Conservation (phyloP, 2,113 vertebrate species). For the Mionectes macconnelli region DNA sequence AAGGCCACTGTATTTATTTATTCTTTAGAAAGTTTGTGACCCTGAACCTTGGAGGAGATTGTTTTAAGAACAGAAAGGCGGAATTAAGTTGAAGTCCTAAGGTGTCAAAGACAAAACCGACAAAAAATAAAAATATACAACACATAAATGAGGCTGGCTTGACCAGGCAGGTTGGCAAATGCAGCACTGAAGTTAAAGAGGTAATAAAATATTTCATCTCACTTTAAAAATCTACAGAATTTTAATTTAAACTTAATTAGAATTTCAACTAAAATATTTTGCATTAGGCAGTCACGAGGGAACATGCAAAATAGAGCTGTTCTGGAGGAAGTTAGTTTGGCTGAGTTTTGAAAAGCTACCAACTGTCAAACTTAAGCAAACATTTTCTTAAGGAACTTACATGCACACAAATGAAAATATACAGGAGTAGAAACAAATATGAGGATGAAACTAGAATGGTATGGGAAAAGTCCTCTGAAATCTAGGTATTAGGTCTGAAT, state of each 20-base stretch:
- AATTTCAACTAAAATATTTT: slow-evolving; percentile 47
- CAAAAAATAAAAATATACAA: not conserved
- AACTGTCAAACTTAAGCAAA: slow-evolving; percentile 5
- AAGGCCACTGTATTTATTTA: not conserved
- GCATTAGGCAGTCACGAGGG: slow-evolving; percentile 10
- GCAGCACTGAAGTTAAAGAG: slow-evolving; percentile 29
- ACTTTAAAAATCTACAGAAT: slow-evolving; percentile 52
- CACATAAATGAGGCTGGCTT: not conserved
- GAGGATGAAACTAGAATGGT: not conserved
- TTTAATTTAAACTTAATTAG: slow-evolving; percentile 67
- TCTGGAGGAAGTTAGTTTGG: slow-evolving; percentile 18
- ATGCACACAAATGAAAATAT: not conserved
- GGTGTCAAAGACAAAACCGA: not conserved
- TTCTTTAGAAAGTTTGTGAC: not conserved
- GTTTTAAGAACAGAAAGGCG: not conserved
- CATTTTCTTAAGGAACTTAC: not conserved
- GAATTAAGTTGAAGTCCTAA: not conserved
- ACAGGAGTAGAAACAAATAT: not conserved
- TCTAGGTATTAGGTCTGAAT: not conserved
- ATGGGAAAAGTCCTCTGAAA: not conserved
- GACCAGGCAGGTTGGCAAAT: not conserved
- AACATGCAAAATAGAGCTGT: slow-evolving; percentile 34
- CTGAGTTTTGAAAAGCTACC: slow-evolving; percentile 19
- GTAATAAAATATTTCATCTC: slow-evolving; percentile 6
- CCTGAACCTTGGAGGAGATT: not conserved